Conservation (phyloP, 2,113 vertebrate genomes). For the Ictidomys tridecemlineatus region DNA sequence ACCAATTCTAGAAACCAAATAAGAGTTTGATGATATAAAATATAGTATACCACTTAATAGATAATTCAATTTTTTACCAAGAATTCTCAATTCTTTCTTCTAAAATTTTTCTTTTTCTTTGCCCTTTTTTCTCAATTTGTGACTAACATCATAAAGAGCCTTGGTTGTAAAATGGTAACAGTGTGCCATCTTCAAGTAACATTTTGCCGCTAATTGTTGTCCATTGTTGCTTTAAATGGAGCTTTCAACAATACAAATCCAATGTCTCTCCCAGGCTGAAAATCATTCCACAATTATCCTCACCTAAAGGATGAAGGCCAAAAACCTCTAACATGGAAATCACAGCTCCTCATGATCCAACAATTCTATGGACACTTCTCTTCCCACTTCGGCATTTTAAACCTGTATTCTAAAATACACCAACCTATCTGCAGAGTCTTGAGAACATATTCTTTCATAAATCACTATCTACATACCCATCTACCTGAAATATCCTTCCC, state of each 20-base stretch:
- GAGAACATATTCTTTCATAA: not conserved
- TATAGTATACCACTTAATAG: not conserved
- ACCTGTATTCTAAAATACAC: not conserved
- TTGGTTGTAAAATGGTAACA: too few species aligned
- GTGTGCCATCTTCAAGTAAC: not conserved
- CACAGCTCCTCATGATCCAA: not conserved
- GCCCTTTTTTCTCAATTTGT: not conserved
- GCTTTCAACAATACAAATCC: not conserved
- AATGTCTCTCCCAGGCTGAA: too few species aligned
- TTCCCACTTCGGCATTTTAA: not conserved
- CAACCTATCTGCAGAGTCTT: not conserved
- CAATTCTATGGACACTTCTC: not conserved
- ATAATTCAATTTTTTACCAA: conserved; percentile 38
- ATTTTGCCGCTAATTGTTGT: not conserved
- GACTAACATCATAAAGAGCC: not conserved
- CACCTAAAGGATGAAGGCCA: not conserved
- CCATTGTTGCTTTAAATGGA: not conserved
- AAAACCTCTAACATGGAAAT: not conserved
- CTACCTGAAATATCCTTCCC: not conserved
- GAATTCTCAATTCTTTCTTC: not conserved
- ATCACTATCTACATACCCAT: not conserved
- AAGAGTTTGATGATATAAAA: not conserved
- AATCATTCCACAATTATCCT: not conserved
- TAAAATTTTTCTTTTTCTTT: not conserved
- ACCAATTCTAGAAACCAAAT: conserved; percentile 54